Percentiles rank a stretch among this genome's conserved stretches.
Evolutionary conservation across 1,140 invertebrate species (phyloP).

Genomic region (Pteromalus puparum): DNA sequence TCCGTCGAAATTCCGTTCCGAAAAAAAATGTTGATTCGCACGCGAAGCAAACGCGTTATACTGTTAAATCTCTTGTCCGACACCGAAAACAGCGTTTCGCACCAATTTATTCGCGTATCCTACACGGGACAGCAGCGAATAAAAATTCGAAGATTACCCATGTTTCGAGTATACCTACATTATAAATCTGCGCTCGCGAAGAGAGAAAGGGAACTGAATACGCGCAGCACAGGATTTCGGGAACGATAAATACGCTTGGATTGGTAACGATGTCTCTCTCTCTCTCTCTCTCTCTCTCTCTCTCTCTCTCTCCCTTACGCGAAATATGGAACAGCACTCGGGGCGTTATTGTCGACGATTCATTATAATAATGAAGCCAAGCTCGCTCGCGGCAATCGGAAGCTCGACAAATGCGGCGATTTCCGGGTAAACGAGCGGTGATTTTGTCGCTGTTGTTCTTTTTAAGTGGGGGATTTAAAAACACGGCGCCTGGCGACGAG

Average conservation of each 20-base stretch:
- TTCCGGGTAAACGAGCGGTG: neutral
- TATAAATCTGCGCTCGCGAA: conserved; percentile 15
- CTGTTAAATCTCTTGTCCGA: too few relatives aligned
- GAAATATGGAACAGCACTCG: conserved; percentile 24
- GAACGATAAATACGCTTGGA: conserved; percentile 37
- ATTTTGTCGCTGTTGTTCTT: neutral
- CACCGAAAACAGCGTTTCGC: neutral
- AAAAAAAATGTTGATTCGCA: neutral
- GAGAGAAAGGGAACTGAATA: neutral
- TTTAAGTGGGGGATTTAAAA: neutral
- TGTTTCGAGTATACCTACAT: neutral
- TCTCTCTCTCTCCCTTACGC: neutral
- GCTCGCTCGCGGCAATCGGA: neutral
- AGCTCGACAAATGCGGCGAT: conserved; percentile 11
- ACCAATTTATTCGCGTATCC: conserved; percentile 18
- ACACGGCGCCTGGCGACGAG: too few relatives aligned
- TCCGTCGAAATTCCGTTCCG: neutral
- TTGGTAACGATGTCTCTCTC: conserved; percentile 27
- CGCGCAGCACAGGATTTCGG: neutral
- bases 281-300: neutral
- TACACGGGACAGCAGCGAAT: neutral
- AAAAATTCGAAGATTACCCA: conserved; percentile 39
- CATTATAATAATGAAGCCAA: conserved; percentile 43
- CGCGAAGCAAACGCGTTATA: neutral
- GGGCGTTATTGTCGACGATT: conserved; percentile 35